Conservation (phyloP, 2,888 invertebrate species). For the Ariolimax columbianus region DNA sequence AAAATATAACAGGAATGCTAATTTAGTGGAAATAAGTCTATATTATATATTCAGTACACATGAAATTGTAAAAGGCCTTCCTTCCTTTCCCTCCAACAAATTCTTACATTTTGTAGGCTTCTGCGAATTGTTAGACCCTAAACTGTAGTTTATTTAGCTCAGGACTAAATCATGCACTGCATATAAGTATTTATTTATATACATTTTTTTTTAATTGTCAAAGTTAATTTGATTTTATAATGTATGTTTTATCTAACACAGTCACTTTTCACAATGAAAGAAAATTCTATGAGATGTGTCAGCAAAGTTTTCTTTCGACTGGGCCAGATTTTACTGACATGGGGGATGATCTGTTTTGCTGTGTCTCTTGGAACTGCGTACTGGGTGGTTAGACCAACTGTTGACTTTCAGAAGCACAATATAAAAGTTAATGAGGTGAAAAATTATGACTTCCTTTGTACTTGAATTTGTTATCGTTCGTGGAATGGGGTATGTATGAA, state of each 20-base stretch:
- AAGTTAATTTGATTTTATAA: background rate
- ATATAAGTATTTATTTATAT: too few species aligned
- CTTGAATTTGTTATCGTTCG: background rate
- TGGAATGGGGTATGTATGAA: background rate
- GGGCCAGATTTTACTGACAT: conserved; percentile 37
- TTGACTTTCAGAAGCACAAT: conserved; percentile 14
- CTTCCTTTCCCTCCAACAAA: too few species aligned
- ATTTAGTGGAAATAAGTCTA: too few species aligned
- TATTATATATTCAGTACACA: too few species aligned
- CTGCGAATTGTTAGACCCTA: too few species aligned
- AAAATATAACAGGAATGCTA: too few species aligned
- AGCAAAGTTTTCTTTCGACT: conserved; percentile 37
- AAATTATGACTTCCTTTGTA: background rate
- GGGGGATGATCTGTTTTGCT: conserved; percentile 32
- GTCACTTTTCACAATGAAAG: background rate
- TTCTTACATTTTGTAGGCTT: too few species aligned
- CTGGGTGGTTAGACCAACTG: conserved; percentile 44
- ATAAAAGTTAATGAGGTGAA: conserved; percentile 38
- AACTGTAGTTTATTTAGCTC: too few species aligned
- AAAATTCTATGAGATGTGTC: background rate
- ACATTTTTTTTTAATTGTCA: background rate
- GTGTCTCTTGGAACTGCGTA: conserved; percentile 20
- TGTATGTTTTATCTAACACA: background rate
- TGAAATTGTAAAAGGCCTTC: too few species aligned
- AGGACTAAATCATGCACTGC: too few species aligned